Percentiles rank a stretch among this genome's conserved stretches.
These are phyloP conservation scores for Gymnoscopelus microlampas DNA, from an alignment of 2,797 vertebrate species.

Conservation along the genomic window DNA sequence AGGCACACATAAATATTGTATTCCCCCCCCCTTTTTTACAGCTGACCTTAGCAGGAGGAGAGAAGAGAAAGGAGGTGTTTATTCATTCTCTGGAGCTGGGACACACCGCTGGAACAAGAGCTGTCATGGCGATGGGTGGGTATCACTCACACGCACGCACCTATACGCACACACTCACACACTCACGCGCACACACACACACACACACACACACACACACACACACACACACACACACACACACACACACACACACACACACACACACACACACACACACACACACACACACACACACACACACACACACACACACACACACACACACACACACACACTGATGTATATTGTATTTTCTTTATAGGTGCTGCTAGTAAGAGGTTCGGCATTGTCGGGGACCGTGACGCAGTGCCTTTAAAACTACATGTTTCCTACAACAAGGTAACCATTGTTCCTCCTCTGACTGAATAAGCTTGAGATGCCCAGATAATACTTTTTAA, in stretches of 20 bases:
- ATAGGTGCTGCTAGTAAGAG: conserved; percentile 92
- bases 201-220: conserved; percentile 1
- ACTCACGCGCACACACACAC: conserved; percentile 14
- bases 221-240: background rate
- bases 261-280: conserved; percentile 2
- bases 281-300: background rate
- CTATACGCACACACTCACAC: background rate
- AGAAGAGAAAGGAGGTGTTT: conserved; percentile 90
- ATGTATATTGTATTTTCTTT: conserved; percentile 19
- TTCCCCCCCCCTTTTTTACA: conserved; percentile 58
- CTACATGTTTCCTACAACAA: conserved; percentile 91
- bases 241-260: background rate
- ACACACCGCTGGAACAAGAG: conserved; percentile 89
- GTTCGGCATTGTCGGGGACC: conserved; percentile 92
- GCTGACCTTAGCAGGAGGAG: conserved; percentile 92
- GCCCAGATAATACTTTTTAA: conserved; percentile 8
- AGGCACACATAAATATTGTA: background rate
- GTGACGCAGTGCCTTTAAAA: conserved; percentile 91
- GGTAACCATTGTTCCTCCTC: conserved; percentile 70
- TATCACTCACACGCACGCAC: conserved; percentile 14
- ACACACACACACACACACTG: background rate
- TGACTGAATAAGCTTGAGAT: background rate
- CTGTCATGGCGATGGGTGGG: conserved; percentile 93
- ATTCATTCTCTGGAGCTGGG: conserved; percentile 95
- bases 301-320: conserved; percentile 5